Evolutionary conservation across 2,797 vertebrate genomes (phyloP).

Genomic region (Megaceryle alcyon): DNA sequence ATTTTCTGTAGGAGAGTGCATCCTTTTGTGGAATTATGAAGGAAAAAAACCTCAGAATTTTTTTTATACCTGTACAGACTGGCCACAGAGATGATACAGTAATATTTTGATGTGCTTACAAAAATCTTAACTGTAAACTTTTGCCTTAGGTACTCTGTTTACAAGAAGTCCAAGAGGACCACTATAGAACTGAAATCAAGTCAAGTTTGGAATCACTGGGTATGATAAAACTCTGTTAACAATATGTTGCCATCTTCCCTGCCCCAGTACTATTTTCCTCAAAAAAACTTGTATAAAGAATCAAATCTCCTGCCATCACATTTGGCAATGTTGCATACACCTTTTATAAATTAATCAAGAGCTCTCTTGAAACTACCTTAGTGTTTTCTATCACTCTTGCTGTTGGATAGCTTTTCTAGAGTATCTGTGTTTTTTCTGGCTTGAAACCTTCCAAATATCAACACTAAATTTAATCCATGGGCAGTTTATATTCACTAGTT

Average conservation of each 20-base stretch:
- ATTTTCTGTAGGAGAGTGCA: not conserved
- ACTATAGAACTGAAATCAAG: constrained; percentile 89
- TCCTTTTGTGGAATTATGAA: not conserved
- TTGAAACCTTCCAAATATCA: not conserved
- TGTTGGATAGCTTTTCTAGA: not conserved
- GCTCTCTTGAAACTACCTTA: not conserved
- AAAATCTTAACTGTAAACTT: constrained; percentile 41
- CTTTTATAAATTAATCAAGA: not conserved
- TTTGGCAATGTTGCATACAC: not conserved
- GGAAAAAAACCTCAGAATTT: not conserved
- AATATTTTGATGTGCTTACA: not conserved
- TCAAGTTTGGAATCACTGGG: constrained; percentile 89
- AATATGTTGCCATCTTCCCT: not conserved
- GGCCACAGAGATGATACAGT: not conserved
- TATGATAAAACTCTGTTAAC: constrained; percentile 69
- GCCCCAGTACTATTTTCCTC: not conserved
- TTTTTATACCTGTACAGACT: not conserved
- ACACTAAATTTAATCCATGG: not conserved
- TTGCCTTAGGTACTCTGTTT: constrained; percentile 90
- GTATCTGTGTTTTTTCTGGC: not conserved
- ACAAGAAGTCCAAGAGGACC: constrained; percentile 96
- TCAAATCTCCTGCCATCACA: not conserved
- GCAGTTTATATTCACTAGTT: not conserved
- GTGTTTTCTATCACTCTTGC: not conserved
- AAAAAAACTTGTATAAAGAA: not conserved